These are phyloP conservation scores for Lutjanus argentimaculatus DNA, from an alignment of 2,797 vertebrate species.

Conservation along the genomic window DNA sequence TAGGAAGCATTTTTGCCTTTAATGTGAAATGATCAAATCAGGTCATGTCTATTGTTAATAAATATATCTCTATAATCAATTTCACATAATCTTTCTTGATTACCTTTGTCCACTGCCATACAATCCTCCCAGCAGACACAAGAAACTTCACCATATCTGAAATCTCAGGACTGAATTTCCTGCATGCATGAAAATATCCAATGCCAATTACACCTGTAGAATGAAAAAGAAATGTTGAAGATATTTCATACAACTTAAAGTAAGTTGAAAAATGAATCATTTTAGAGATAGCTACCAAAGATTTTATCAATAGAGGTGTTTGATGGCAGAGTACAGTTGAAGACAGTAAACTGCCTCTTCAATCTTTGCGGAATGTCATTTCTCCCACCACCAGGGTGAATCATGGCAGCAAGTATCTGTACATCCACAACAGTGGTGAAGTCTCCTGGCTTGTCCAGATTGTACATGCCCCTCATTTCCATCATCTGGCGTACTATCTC, in stretches of 20 bases:
- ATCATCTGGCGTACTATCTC: slow-evolving; percentile 92
- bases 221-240: background rate
- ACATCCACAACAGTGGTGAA: slow-evolving; percentile 90
- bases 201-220: slow-evolving; percentile 87
- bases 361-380: slow-evolving; percentile 93
- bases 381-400: slow-evolving; percentile 92
- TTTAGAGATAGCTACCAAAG: slow-evolving; percentile 85
- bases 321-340: slow-evolving; percentile 92
- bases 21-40: slow-evolving; percentile 70
- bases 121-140: slow-evolving; percentile 87
- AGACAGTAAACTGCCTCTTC: slow-evolving; percentile 92
- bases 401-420: slow-evolving; percentile 93
- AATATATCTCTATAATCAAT: background rate
- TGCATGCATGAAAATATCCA: slow-evolving; percentile 87
- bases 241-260: background rate
- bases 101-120: slow-evolving; percentile 92
- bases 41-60: slow-evolving; percentile 18
- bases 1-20: slow-evolving; percentile 90
- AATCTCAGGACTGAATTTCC: slow-evolving; percentile 86
- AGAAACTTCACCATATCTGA: slow-evolving; percentile 76
- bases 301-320: slow-evolving; percentile 92
- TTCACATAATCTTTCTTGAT: background rate
- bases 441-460: slow-evolving; percentile 91
- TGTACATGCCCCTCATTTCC: slow-evolving; percentile 92
- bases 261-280: slow-evolving; percentile 23